Percentiles rank a stretch among this genome's conserved stretches.
phyloP scores from a whole-genome alignment of 2,888 invertebrate genomes.

The Lithophane leautieri region DNA sequence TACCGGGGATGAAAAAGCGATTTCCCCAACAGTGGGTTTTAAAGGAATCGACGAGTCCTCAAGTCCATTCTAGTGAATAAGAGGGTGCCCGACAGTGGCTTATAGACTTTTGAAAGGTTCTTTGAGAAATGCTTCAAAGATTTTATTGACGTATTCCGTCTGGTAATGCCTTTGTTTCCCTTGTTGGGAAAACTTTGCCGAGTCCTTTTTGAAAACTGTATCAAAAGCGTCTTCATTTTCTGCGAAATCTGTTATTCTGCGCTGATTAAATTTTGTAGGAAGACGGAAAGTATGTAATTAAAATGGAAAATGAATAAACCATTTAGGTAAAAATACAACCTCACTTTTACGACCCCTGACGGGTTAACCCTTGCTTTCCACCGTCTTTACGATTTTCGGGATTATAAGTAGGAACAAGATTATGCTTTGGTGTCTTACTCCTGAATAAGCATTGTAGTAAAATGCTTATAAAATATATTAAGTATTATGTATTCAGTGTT shows the following conservation, averaged over 20 bases:
- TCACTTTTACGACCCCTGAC: slow-evolving; percentile 49
- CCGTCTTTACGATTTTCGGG: slow-evolving; percentile 51
- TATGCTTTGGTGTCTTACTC: slow-evolving; percentile 23
- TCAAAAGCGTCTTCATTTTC: slow-evolving; percentile 49
- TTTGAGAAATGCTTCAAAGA: slow-evolving; percentile 79
- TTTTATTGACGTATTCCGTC: slow-evolving; percentile 77
- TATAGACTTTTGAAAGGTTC: slow-evolving; percentile 81
- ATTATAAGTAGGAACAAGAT: slow-evolving; percentile 49
- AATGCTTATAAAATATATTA: slow-evolving; percentile 33
- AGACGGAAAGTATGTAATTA: slow-evolving; percentile 42
- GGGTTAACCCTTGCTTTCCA: slow-evolving; percentile 56
- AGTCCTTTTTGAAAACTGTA: slow-evolving; percentile 47
- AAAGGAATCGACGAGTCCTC: slow-evolving; percentile 82
- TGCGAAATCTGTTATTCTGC: slow-evolving; percentile 42
- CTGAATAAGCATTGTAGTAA: slow-evolving; percentile 30
- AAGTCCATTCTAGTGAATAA: slow-evolving; percentile 81
- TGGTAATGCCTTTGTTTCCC: slow-evolving; percentile 68
- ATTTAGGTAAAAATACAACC: slow-evolving; percentile 51
- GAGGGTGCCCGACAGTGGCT: slow-evolving; percentile 75
- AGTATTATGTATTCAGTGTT: slow-evolving; percentile 20
- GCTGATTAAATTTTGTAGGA: slow-evolving; percentile 43
- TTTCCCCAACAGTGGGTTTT: slow-evolving; percentile 85
- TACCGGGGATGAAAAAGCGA: slow-evolving; percentile 89
- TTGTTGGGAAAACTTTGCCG: slow-evolving; percentile 63
- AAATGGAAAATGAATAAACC: slow-evolving; percentile 55